phyloP scores from a whole-genome alignment of 2,113 vertebrate species.

The Silurus asotus region DNA sequence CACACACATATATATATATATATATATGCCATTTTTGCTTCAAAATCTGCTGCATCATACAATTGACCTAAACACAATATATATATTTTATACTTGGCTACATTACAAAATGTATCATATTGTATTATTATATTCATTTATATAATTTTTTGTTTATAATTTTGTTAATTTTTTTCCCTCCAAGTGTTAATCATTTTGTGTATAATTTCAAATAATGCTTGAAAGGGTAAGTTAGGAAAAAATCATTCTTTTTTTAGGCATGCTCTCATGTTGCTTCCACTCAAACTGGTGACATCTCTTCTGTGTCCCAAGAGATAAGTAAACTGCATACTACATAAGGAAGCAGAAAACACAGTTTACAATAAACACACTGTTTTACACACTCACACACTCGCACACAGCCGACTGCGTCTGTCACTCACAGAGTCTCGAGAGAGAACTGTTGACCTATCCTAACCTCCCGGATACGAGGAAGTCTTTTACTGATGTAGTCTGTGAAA shows the following conservation, averaged over 20 bases:
- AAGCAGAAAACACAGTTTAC: neutral
- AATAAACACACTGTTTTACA: neutral
- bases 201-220: neutral
- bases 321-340: neutral
- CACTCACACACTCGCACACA: neutral
- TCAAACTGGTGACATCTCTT: neutral
- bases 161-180: too few species aligned
- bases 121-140: too few species aligned
- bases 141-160: too few species aligned
- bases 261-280: neutral
- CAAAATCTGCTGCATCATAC: neutral
- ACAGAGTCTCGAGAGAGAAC: neutral
- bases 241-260: neutral
- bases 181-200: too few species aligned
- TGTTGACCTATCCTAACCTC: conserved; percentile 9
- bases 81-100: neutral
- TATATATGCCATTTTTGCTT: neutral
- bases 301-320: neutral
- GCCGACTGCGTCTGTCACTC: neutral
- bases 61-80: neutral
- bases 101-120: neutral
- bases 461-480: neutral
- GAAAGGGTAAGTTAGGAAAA: neutral
- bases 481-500: neutral
- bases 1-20: too few species aligned